Evolutionary conservation across 2,888 invertebrate genomes (phyloP).

Genomic region (Drosophila tanythrix): DNA sequence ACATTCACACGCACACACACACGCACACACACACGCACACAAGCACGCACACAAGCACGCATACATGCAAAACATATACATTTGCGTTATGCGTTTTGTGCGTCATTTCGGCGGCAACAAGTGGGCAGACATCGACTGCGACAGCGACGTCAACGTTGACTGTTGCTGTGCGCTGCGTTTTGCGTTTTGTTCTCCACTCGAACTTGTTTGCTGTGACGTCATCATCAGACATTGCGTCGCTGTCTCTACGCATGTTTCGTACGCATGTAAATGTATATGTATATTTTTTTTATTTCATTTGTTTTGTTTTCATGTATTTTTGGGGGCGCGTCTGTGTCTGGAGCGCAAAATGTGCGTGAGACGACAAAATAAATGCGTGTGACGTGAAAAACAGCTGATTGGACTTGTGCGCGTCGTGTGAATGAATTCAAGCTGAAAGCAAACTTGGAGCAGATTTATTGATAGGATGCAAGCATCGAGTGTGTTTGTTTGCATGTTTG

Average conservation of each 20-base stretch:
- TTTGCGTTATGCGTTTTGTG: conserved; percentile 66
- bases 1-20: conserved; percentile 20
- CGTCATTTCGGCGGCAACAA: conserved; percentile 71
- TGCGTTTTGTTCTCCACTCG: conserved; percentile 25
- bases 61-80: conserved; percentile 31
- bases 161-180: conserved; percentile 21
- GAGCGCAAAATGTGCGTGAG: conserved; percentile 52
- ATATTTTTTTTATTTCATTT: conserved; percentile 11
- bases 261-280: not conserved
- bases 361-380: conserved; percentile 22
- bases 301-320: conserved; percentile 16
- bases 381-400: conserved; percentile 48
- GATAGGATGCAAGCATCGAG: conserved; percentile 27
- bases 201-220: conserved; percentile 54
- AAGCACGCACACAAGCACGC: conserved; percentile 37
- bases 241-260: conserved; percentile 50
- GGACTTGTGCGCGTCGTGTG: conserved; percentile 2
- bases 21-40: not conserved
- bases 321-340: conserved; percentile 57
- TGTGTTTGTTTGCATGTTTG: not conserved
- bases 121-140: conserved; percentile 54
- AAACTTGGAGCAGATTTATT: conserved; percentile 5
- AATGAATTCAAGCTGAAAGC: not conserved
- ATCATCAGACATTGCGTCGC: conserved; percentile 45
- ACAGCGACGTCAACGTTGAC: conserved; percentile 27